These are phyloP conservation scores for Collichthys lucidus DNA, from an alignment of 2,113 vertebrate species.

Conservation along the genomic window DNA sequence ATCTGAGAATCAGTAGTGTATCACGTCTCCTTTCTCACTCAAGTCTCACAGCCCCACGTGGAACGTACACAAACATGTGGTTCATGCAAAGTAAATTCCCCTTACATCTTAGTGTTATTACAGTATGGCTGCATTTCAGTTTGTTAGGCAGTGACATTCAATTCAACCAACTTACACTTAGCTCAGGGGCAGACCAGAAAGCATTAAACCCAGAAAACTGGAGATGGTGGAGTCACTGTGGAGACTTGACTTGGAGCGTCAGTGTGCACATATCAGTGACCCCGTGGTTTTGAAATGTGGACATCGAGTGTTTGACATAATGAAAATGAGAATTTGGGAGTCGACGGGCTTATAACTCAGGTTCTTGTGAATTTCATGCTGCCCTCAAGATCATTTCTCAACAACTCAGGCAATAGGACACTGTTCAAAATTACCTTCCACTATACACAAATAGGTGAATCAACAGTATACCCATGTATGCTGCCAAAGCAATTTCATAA, in stretches of 20 bases:
- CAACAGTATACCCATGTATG: conserved; percentile 78
- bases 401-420: conserved; percentile 74
- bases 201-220: conserved; percentile 32
- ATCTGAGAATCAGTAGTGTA: conserved; percentile 80
- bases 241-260: conserved; percentile 20
- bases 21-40: conserved; percentile 58
- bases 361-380: conserved; percentile 77
- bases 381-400: conserved; percentile 72
- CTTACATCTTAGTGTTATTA: conserved; percentile 52
- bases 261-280: conserved; percentile 41
- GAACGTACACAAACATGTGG: conserved; percentile 69
- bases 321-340: conserved; percentile 48
- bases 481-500: conserved; percentile 84
- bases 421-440: conserved; percentile 86
- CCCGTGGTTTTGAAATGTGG: conserved; percentile 36
- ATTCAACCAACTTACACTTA: conserved; percentile 50
- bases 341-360: conserved; percentile 48
- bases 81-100: conserved; percentile 74
- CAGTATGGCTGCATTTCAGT: conserved; percentile 64
- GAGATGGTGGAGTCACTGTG: conserved; percentile 39
- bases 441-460: conserved; percentile 88
- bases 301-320: conserved; percentile 54
- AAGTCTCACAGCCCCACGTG: conserved; percentile 59
- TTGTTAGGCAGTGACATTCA: conserved; percentile 74
- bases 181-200: conserved; percentile 49